phyloP scores from a whole-genome alignment of 2,888 invertebrate genomes.

The Thereva unica region DNA sequence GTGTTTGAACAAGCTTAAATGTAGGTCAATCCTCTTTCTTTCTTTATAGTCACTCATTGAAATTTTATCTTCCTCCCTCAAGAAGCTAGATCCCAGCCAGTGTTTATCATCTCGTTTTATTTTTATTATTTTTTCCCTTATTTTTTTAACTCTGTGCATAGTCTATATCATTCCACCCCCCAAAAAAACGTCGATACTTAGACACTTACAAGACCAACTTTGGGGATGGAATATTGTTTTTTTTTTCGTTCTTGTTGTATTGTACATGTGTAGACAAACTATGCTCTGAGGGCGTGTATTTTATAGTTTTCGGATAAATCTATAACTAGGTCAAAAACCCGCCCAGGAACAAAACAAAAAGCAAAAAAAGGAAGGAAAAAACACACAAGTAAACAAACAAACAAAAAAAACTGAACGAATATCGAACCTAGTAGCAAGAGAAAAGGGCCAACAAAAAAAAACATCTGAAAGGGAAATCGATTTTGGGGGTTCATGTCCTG shows the following conservation, averaged over 20 bases:
- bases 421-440: constrained; percentile 5
- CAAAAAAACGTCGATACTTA: background rate
- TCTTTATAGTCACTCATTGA: background rate
- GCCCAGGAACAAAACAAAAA: background rate
- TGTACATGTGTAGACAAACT: constrained; percentile 1
- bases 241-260: too few species aligned
- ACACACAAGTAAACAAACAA: too few species aligned
- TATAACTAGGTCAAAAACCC: constrained; percentile 36
- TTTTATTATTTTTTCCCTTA: constrained; percentile 20
- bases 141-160: constrained; percentile 6
- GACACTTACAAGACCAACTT: too few species aligned
- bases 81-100: constrained; percentile 15
- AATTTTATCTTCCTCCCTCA: constrained; percentile 20
- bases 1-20: too few species aligned
- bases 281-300: constrained; percentile 12
- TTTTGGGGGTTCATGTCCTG: constrained; percentile 25
- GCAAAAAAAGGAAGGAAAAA: too few species aligned
- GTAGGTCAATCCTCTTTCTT: too few species aligned
- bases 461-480: constrained; percentile 31
- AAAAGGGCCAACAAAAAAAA: constrained; percentile 16
- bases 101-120: background rate
- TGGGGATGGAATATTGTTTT: too few species aligned
- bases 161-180: background rate
- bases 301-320: constrained; percentile 37
- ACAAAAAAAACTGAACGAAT: constrained; percentile 9